Evolutionary conservation across 2,888 invertebrate genomes (phyloP), one percentile per base, ranked within the genome.

Genomic region (Disparrhopalites patrizii): DNA sequence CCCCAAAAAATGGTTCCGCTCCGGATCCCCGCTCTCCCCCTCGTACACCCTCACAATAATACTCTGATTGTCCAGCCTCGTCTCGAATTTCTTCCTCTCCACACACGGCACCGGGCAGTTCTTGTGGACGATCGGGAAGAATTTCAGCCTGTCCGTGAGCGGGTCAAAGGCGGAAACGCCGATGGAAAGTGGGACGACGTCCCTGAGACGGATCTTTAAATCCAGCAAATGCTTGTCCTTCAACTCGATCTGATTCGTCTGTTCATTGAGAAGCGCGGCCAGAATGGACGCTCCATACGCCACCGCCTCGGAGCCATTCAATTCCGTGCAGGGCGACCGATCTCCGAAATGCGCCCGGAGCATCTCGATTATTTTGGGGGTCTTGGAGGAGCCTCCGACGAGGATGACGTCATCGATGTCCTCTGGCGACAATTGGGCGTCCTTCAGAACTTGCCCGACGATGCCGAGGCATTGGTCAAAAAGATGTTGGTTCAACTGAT

Each of bases 381-480:
- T 86, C 76, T 87, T 82, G 15, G 87, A 87, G 27, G 86, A 86
- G 15, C 87, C 87, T 60, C 87, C 87, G 10, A 85, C 81, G 78
- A 84, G 75, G 33, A 86, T 84, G 20, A 86, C 82, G 54, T 83
- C 83, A 68, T 82, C 76, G 38, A 88, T 83, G 73, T 78, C 76
- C 36, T 77, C 77, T 77, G 85, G 86, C 74, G 81, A 80, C 75
- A 87, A 77, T 77, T 85, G 85, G 23, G 86, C 85, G 78, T 87
- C 86, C 36, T 81, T 78, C 47, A 88, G 76, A 1, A 86, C 81
- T 74, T 85, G 85, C 77, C 90, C 89, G 0, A 91, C 90, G 0
- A 90, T 90, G 54, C 87, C 84, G 68, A 92, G 77, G 0, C 90
- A 90, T 20, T 84, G 83, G 57, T 88, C 81, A 82, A 90, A 89